Base-by-base conservation (phyloP, 2,888 invertebrate genomes). In the Stenoptilia bipunctidactyla region DNA sequence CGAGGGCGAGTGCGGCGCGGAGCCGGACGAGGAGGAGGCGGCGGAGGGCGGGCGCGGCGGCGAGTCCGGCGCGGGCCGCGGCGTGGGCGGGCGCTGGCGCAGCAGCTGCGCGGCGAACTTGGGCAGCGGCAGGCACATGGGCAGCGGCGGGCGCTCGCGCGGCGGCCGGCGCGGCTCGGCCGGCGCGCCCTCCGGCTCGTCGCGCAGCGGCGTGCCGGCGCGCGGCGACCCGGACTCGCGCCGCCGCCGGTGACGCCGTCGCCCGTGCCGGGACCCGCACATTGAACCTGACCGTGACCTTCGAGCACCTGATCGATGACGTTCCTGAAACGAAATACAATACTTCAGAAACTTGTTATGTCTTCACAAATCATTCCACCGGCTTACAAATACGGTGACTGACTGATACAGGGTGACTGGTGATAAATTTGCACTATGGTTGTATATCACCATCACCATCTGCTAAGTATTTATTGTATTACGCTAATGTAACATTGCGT, bases 51-150 rank as follows among this genome's bases (percentile, higher is more conserved):
- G 87, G 4, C 88, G 86, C 30, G 88, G 87, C 12, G 90, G 90
- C 0, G 91, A 90, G 13, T 88, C 88, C 0, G 89, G 88, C 20
- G 89, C 87, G 2, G 88, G 86, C 20, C 89, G 87, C 1, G 88
- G 86, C 12, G 69, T 61, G 14, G 85, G 76, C 13, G 74, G 65
- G 6, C 61, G 61, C 34, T 73, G 55, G 15, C 86, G 82, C 45
- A 85, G 71, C 56, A 91, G 86, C 61, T 89, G 88, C 43, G 90
- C 88, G 13, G 96, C 96, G 69, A 96, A 96, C 74, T 92, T 91
- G 33, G 96, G 96, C 54, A 96, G 77, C 14, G 96, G 96, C 56
- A 96, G 82, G 56, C 92, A 91, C 72, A 96, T 86, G 25, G 94
- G 92, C 10, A 89, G 87, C 44, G 86, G 86, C 65, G 86, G 80